Evolutionary conservation across 2,888 invertebrate genomes (phyloP).

Genomic region (Xiphydria camelus): DNA sequence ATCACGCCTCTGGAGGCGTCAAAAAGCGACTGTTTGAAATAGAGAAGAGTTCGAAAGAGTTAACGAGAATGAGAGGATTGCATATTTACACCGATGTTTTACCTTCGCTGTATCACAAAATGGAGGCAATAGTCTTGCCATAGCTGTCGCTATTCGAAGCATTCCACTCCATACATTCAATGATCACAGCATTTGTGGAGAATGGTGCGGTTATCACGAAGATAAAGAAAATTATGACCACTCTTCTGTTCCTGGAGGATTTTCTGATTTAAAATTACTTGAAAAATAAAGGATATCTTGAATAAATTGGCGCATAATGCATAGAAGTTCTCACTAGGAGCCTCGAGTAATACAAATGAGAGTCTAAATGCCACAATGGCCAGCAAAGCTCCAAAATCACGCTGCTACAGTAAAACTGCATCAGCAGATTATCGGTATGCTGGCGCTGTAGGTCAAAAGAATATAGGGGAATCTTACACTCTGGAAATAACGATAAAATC

Average conservation of each 20-base stretch:
- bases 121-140: constrained; percentile 13
- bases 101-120: constrained; percentile 14
- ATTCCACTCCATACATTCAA: too few relatives aligned
- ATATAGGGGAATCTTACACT: not conserved
- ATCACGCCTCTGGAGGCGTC: constrained; percentile 11
- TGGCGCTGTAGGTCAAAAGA: not conserved
- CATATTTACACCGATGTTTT: constrained; percentile 16
- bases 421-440: not conserved
- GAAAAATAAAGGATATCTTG: not conserved
- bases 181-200: not conserved
- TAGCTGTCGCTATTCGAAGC: too few relatives aligned
- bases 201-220: not conserved
- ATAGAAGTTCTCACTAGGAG: not conserved
- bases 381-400: constrained; percentile 23
- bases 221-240: not conserved
- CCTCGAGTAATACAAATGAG: constrained; percentile 23
- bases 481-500: not conserved
- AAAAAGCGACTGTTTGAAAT: constrained; percentile 8
- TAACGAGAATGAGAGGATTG: constrained; percentile 10
- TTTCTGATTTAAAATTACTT: not conserved
- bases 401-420: constrained; percentile 12
- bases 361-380: constrained; percentile 25
- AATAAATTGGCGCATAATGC: not conserved
- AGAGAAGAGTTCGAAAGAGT: constrained; percentile 5
- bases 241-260: not conserved